A percentile compares a stretch with the other conserved stretches of the same genome.
phyloP scores from a whole-genome alignment of 2,113 vertebrate species.

The Daubentonia madagascariensis region DNA sequence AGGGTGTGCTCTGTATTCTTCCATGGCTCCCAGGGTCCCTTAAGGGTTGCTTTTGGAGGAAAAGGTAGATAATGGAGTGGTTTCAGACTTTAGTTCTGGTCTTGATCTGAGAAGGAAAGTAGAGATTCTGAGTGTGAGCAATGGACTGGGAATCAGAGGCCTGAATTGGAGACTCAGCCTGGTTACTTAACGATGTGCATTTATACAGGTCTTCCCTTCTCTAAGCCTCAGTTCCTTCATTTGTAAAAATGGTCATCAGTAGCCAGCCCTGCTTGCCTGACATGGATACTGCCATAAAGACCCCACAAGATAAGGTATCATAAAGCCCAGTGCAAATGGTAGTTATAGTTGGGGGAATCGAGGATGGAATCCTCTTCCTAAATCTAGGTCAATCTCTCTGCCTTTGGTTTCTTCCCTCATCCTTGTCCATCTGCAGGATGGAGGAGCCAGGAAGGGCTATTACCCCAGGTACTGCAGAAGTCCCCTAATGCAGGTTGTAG shows the following conservation, averaged over 20 bases:
- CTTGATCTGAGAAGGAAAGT: not conserved
- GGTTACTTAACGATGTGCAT: not conserved
- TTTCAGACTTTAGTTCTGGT: not conserved
- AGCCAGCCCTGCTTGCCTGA: not conserved
- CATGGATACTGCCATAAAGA: not conserved
- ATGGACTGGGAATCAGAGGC: not conserved
- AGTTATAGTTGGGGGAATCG: not conserved
- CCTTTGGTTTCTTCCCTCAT: constrained; percentile 13
- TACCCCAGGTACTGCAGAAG: constrained; percentile 7
- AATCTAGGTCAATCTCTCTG: constrained; percentile 67
- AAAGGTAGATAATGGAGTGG: not conserved
- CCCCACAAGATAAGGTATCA: not conserved
- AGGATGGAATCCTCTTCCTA: constrained; percentile 13
- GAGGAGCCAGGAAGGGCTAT: not conserved
- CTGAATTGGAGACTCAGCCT: not conserved
- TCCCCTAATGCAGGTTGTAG: not conserved
- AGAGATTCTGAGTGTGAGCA: not conserved
- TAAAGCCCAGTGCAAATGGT: not conserved
- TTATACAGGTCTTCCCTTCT: not conserved
- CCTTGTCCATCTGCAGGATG: not conserved
- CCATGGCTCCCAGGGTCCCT: not conserved
- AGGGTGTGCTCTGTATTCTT: not conserved
- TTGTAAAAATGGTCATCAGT: not conserved
- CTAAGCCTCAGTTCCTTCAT: not conserved
- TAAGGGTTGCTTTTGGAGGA: not conserved